These are phyloP conservation scores for Papilio helenus DNA, from an alignment of 1,140 invertebrate genomes.

Conservation along the genomic window DNA sequence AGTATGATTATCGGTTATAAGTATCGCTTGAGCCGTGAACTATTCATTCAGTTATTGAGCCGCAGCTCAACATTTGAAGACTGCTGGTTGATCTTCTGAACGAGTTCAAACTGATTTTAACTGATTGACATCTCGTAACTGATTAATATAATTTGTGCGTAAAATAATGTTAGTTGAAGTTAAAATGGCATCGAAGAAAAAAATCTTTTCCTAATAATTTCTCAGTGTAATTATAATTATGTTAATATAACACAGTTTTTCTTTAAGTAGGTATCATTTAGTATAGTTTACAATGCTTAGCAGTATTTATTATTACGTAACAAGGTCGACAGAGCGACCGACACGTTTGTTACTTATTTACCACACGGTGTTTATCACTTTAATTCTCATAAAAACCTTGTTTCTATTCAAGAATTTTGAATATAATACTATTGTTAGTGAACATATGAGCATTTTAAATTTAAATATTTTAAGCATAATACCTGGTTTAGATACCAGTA, in stretches of 20 bases:
- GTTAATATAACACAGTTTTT: background rate
- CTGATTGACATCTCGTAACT: too few relatives aligned
- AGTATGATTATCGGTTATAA: too few relatives aligned
- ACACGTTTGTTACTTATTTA: background rate
- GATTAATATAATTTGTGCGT: conserved; percentile 2
- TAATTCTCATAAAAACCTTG: conserved; percentile 5
- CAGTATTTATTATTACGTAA: background rate
- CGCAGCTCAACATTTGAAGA: too few relatives aligned
- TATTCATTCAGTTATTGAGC: too few relatives aligned
- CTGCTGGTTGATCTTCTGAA: too few relatives aligned
- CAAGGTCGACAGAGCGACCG: background rate
- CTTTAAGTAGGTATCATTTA: background rate
- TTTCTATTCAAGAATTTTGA: background rate
- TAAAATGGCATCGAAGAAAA: background rate
- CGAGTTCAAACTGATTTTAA: too few relatives aligned
- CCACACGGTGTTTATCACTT: background rate
- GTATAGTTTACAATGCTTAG: background rate
- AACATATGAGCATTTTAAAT: too few relatives aligned
- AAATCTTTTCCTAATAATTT: background rate
- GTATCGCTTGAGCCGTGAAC: too few relatives aligned
- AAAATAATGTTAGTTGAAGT: background rate
- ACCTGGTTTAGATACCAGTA: too few relatives aligned
- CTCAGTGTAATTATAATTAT: background rate
- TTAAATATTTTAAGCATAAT: too few relatives aligned
- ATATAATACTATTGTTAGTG: too few relatives aligned